Percentiles rank a stretch among this genome's conserved stretches.
These are phyloP conservation scores for Andrena haemorrhoa DNA, from an alignment of 2,888 invertebrate genomes.

Conservation along the genomic window DNA sequence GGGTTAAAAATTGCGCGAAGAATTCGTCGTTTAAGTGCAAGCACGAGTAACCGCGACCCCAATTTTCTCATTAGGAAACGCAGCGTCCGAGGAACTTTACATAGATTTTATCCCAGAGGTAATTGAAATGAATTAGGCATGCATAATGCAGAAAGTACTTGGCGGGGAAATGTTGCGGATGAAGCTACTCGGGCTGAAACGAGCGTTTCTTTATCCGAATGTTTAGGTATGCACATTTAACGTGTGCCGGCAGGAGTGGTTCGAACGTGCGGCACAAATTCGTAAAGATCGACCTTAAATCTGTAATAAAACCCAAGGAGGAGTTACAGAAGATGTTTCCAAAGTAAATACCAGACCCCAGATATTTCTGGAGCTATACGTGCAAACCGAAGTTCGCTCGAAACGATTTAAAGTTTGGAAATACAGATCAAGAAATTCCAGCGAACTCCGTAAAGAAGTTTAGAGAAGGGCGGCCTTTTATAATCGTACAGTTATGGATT, in stretches of 20 bases:
- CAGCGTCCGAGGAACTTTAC: background rate
- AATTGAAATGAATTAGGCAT: too few species aligned
- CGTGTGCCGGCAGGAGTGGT: background rate
- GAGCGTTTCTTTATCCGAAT: too few species aligned
- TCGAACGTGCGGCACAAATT: background rate
- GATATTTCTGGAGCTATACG: background rate
- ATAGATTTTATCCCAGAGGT: background rate
- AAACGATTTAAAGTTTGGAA: conserved; percentile 1
- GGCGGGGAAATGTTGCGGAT: too few species aligned
- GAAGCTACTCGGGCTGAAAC: too few species aligned
- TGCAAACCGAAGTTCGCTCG: background rate
- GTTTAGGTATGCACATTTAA: background rate
- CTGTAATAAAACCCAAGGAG: background rate
- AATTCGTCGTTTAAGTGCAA: background rate
- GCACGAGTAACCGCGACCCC: background rate
- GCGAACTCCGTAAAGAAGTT: background rate
- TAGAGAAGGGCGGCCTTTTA: background rate
- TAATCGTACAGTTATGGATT: background rate
- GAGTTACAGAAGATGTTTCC: background rate
- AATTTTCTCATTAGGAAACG: background rate
- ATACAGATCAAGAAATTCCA: conserved; percentile 1
- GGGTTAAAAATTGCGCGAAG: background rate
- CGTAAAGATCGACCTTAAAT: background rate
- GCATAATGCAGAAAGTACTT: too few species aligned
- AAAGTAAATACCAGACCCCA: background rate